A percentile compares a stretch with the other conserved stretches of the same genome.
phyloP scores from a whole-genome alignment of 2,888 invertebrate genomes.

The Autographa gamma region DNA sequence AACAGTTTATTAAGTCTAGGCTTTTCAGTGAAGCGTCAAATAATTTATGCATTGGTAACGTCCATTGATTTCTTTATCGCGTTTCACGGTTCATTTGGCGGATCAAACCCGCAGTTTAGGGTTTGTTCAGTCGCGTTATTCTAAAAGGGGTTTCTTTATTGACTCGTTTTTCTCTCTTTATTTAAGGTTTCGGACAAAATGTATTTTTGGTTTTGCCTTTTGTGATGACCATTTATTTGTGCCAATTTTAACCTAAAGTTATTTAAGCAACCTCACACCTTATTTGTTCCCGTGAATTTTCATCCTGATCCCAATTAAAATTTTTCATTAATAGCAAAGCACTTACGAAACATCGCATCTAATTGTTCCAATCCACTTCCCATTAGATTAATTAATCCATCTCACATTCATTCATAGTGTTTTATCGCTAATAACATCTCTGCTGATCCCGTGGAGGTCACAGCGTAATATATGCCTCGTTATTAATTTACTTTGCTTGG shows the following conservation, averaged over 20 bases:
- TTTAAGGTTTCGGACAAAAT: conserved; percentile 31
- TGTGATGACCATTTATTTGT: background rate
- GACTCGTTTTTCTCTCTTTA: conserved; percentile 21
- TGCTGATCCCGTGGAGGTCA: conserved; percentile 9
- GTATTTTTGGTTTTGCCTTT: conserved; percentile 21
- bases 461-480: conserved; percentile 29
- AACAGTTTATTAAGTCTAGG: conserved; percentile 27
- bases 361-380: background rate
- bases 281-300: too few species aligned
- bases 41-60: conserved; percentile 53
- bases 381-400: background rate
- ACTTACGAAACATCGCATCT: background rate
- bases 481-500: conserved; percentile 35
- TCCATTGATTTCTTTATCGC: conserved; percentile 53
- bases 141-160: conserved; percentile 39
- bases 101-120: conserved; percentile 35
- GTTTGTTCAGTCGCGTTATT: conserved; percentile 33
- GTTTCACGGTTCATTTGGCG: conserved; percentile 57
- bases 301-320: background rate
- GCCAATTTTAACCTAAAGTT: background rate
- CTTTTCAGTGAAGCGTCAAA: conserved; percentile 31
- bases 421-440: background rate
- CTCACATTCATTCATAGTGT: background rate
- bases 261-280: too few species aligned
- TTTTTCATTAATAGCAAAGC: background rate